Evolutionary conservation across 2,797 vertebrate species (phyloP).

Genomic region (Gastrophryne carolinensis): DNA sequence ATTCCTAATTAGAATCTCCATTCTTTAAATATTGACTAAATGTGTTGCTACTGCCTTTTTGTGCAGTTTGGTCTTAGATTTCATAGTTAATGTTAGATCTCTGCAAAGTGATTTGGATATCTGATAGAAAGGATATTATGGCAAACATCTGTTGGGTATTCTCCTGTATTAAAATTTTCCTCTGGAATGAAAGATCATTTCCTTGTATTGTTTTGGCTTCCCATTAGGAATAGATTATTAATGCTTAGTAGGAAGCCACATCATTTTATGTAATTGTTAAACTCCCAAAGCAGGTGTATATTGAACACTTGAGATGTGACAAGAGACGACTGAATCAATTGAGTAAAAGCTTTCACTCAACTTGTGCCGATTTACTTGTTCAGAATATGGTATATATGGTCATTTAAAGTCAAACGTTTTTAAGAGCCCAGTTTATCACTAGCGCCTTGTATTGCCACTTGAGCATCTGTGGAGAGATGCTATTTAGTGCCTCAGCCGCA

Average conservation of each 20-base stretch:
- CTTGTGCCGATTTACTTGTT: too few relatives aligned
- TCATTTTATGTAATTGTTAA: constrained; percentile 40
- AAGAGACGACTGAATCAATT: too few relatives aligned
- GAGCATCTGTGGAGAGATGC: too few relatives aligned
- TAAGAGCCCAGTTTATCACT: too few relatives aligned
- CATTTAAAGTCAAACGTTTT: too few relatives aligned
- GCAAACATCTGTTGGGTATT: constrained; percentile 35
- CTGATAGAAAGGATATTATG: constrained; percentile 41
- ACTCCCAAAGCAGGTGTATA: constrained; percentile 41
- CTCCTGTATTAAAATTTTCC: constrained; percentile 42
- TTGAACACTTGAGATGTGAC: constrained; percentile 18
- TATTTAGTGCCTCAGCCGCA: too few relatives aligned
- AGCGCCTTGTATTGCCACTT: too few relatives aligned
- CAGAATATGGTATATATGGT: too few relatives aligned
- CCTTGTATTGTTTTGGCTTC: constrained; percentile 37
- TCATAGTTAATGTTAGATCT: constrained; percentile 17
- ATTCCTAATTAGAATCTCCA: constrained; percentile 20
- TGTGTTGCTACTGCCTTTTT: constrained; percentile 18
- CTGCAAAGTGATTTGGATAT: constrained; percentile 25
- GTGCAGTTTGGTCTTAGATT: background rate
- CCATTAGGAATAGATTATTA: constrained; percentile 35
- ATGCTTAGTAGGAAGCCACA: constrained; percentile 25
- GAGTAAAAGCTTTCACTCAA: too few relatives aligned
- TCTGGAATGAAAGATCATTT: constrained; percentile 43
- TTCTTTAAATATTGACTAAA: constrained; percentile 33